Conservation (phyloP, 2,797 vertebrate species). For the Chelon auratus region DNA sequence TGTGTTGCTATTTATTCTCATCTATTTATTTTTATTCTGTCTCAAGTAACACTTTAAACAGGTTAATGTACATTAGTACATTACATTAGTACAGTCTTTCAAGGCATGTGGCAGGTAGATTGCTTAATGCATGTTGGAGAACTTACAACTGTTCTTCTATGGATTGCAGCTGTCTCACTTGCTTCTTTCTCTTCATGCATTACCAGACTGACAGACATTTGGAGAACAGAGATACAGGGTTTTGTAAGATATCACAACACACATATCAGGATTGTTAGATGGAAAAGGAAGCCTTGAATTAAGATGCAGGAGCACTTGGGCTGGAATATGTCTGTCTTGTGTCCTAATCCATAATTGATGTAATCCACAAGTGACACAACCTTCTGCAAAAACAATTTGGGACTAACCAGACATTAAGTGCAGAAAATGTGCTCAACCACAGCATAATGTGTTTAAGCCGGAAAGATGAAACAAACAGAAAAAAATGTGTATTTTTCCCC, state of each 20-base stretch:
- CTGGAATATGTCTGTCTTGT: neutral
- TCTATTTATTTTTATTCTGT: neutral
- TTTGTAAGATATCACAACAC: neutral
- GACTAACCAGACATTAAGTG: neutral
- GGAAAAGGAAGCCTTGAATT: neutral
- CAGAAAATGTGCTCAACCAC: neutral
- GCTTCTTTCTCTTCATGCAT: neutral
- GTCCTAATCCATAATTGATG: neutral
- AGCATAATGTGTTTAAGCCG: neutral
- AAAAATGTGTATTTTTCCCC: neutral
- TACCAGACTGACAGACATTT: neutral
- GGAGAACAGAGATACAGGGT: slow-evolving; percentile 1
- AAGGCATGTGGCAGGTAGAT: too few species aligned
- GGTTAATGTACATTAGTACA: too few species aligned
- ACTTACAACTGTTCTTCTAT: neutral
- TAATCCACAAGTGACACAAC: neutral
- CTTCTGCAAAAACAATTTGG: neutral
- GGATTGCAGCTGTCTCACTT: neutral
- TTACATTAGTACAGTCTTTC: too few species aligned
- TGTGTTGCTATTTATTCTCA: neutral
- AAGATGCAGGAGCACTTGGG: neutral
- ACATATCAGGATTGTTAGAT: slow-evolving; percentile 10
- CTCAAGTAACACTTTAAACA: neutral
- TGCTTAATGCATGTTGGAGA: neutral
- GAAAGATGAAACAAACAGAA: neutral